Base-by-base conservation (phyloP, 2,797 vertebrate genomes). In the Lithobates sylvaticus region DNA sequence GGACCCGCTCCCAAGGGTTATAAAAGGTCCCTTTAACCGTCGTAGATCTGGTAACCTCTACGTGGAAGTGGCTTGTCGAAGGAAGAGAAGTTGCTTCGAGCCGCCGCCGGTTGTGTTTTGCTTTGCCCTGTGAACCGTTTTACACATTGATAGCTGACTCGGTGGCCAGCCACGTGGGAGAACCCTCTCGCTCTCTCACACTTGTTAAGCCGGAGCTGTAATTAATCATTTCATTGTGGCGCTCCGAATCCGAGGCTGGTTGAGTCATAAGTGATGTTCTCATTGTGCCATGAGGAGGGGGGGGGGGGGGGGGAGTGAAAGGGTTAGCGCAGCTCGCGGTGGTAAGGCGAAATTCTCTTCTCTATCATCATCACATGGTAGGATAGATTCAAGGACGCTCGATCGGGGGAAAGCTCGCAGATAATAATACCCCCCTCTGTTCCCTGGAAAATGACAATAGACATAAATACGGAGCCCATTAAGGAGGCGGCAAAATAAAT, bases 301-400 rank as follows among this genome's bases (percentile, higher is more conserved):
- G 72, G 29, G 3, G 29, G 3, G 32, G 32, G 3, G 29, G 29
- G 29, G 29, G 29, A 50, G 69, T 34, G 77, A 67, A 79, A 54
- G 64, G 44, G 71, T 76, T 68, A 34, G 23, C 27, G 5, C 69
- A 18, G 77, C 23, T 80, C 50, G n/a, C 29, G 67, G 65, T 27
- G 21, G 3, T 26, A 65, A n/a, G 69, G 34, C 16, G 9, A 29
- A n/a, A 70, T 76, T 61, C 34, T 75, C 13, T 76, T 61, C 34
- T 75, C 16, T 76, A 16, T 72, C 67, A 16, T 72, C 67, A 71
- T 76, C 69, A 81, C 44, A 81, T 75, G 76, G 64, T 71, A 10
- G 58, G 36, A 82, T 39, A 69, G 81, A 86, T 54, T 47, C 78
- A 86, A 76, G 78, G 78, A 76, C 78, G 36, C 64, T 34, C 26